These are phyloP conservation scores for Scaptomyza polygonia DNA, from an alignment of 2,888 invertebrate genomes.

Conservation along the genomic window DNA sequence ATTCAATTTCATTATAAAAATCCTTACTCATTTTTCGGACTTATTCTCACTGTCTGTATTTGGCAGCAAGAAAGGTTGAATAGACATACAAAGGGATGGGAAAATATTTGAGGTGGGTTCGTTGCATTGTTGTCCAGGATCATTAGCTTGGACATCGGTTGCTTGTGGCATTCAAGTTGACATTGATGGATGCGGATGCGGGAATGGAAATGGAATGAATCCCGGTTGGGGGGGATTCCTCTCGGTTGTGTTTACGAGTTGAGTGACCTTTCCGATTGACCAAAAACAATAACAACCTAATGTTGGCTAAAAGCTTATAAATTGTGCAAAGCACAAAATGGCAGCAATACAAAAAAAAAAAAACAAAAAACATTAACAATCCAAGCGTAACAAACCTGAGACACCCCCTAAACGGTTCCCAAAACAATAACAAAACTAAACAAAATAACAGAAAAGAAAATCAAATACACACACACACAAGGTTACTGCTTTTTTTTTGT, in stretches of 20 bases:
- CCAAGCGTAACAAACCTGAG: background rate
- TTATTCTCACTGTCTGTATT: background rate
- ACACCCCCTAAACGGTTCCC: background rate
- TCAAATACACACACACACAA: constrained; percentile 17
- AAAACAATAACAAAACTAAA: background rate
- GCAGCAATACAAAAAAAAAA: constrained; percentile 5
- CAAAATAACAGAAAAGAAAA: background rate
- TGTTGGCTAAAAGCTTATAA: constrained; percentile 38
- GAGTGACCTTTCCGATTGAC: constrained; percentile 18
- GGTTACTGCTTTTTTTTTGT: background rate
- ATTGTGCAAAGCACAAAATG: constrained; percentile 20
- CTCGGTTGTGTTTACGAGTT: constrained; percentile 26
- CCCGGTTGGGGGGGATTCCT: background rate
- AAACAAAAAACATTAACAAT: background rate
- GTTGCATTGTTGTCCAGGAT: constrained; percentile 37
- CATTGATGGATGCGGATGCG: constrained; percentile 50
- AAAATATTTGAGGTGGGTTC: constrained; percentile 29
- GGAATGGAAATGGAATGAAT: constrained; percentile 7
- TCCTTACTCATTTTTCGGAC: background rate
- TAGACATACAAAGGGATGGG: background rate
- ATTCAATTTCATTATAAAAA: background rate
- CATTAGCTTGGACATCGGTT: constrained; percentile 35
- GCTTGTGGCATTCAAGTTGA: constrained; percentile 29
- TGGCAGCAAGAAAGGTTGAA: constrained; percentile 12
- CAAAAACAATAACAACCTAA: constrained; percentile 13